Evolutionary conservation across 2,797 vertebrate species (phyloP), one percentile per base, ranked within the genome.

Genomic region (Gobio occitaniae): DNA sequence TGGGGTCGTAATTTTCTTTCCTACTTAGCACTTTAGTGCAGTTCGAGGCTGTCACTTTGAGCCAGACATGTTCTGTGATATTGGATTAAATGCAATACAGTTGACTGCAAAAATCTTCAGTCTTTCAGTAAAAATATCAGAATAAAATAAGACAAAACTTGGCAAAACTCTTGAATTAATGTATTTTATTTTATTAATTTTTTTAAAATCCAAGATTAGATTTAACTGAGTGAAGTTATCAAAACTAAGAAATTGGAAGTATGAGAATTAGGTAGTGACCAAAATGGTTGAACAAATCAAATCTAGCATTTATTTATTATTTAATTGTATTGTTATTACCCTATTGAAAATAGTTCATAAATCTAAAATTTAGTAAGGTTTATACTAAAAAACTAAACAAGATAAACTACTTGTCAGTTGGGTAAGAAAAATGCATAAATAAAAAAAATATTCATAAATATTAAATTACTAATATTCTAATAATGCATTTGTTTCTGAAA

Each of bases 1-100:
- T 78, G 50, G 25, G 36, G 52, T 70, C 80, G 25, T 12, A 12
- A 17, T 83, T 48, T 52, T 74, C 9, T 70, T 12, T 78, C 63
- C 70, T 25, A 36, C 38, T 8, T 13, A 36, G 32, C 50, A 21
- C 68, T 44, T 74, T 63, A 1, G 36, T 0, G 6, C 17, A 11
- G 3, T 72, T 59, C 61, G 38, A 47, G 65, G 48, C 44, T 48
- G 75, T 50, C 68, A 29, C n/a, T 75, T 15, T 25, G 63, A 77
- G 78, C 2, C 32, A 78, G 21, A 17, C 32, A 17, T 25, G 17
- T 16, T 12, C 16, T 54, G 2, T 54, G 48, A 19, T 5, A 19
- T 12, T 74, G 25, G 47, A 52, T 54, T 75, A 36, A 52, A 12
- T 52, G 16, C 70, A 72, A 6, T 71, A 29, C 54, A 63, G 1